These are phyloP conservation scores for Dendrocopos noguchii DNA, from an alignment of 2,113 vertebrate species.

Conservation along the genomic window DNA sequence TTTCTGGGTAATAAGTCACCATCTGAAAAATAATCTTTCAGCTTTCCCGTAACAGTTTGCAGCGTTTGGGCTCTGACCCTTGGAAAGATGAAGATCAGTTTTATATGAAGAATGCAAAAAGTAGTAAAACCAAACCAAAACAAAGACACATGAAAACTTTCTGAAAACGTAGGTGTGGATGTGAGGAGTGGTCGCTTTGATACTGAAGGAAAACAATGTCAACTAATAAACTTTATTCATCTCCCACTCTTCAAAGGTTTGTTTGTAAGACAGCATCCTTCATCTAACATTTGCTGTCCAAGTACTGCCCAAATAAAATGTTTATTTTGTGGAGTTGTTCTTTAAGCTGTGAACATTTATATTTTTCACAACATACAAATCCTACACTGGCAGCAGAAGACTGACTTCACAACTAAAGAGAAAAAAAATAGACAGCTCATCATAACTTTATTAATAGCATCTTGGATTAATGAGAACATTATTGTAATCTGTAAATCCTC, in stretches of 20 bases:
- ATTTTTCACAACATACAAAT: background rate
- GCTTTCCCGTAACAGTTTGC: background rate
- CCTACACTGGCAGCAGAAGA: background rate
- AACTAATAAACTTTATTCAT: background rate
- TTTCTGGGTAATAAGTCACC: background rate
- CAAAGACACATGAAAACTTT: background rate
- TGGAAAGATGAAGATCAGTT: background rate
- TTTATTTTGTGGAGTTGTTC: background rate
- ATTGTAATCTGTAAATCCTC: background rate
- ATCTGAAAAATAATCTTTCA: background rate
- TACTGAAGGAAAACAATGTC: background rate
- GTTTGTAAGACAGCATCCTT: background rate
- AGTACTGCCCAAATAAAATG: background rate
- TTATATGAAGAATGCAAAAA: background rate
- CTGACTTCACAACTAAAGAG: background rate
- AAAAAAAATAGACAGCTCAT: slow-evolving; percentile 12
- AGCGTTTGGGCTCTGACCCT: background rate
- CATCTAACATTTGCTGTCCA: background rate
- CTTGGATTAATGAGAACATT: slow-evolving; percentile 28
- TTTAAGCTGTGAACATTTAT: background rate
- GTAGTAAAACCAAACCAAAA: background rate
- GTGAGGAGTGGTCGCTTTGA: background rate
- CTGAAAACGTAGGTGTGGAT: background rate
- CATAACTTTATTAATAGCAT: slow-evolving; percentile 42
- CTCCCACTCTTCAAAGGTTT: background rate